phyloP scores from a whole-genome alignment of 2,797 vertebrate genomes.

The Manis crassicaudata region DNA sequence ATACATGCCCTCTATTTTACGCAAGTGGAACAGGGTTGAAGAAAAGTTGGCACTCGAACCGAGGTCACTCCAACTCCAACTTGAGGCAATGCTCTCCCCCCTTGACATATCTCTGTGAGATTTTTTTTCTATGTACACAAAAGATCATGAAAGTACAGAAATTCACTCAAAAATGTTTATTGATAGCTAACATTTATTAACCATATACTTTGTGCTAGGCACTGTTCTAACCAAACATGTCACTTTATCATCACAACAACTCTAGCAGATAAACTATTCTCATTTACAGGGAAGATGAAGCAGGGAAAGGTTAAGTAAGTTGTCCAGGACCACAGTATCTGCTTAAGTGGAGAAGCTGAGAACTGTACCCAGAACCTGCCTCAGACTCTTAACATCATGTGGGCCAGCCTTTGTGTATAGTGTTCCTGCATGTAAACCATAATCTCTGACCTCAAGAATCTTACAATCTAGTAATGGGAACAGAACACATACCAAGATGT shows the following conservation, averaged over 20 bases:
- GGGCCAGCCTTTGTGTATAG: not conserved
- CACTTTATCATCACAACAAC: not conserved
- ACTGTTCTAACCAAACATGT: not conserved
- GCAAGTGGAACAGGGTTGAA: not conserved
- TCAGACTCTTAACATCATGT: not conserved
- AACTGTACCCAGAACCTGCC: not conserved
- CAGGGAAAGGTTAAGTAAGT: not conserved
- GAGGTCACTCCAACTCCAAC: not conserved
- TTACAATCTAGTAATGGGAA: not conserved
- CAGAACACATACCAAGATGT: not conserved
- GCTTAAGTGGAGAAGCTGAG: not conserved
- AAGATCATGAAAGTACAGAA: not conserved
- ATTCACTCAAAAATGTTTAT: not conserved
- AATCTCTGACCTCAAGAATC: not conserved
- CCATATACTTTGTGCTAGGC: not conserved
- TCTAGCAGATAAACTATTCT: not conserved
- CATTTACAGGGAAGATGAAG: slow-evolving; percentile 19
- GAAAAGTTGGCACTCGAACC: not conserved
- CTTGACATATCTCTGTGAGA: not conserved
- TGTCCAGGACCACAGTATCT: not conserved
- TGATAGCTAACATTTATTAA: not conserved
- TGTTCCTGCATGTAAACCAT: not conserved
- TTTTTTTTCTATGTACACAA: not conserved
- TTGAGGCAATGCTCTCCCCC: not conserved
- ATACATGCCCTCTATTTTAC: not conserved